Conservation (phyloP, 2,797 vertebrate species). For the Clarias fuscus region DNA sequence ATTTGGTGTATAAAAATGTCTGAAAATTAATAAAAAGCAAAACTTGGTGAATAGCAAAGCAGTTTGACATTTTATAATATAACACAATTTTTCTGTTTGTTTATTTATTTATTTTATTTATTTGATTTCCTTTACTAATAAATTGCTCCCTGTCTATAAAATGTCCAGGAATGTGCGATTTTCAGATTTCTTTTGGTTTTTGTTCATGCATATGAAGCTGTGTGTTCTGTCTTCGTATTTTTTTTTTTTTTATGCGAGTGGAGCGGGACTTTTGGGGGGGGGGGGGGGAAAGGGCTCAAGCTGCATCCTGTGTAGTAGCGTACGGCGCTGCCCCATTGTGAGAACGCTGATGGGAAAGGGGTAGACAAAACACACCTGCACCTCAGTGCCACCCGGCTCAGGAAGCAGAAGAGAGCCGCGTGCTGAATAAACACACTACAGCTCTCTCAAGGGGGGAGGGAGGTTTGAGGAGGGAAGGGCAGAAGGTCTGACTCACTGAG, state of each 20-base stretch:
- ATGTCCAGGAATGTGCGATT: not conserved
- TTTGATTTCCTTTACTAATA: not conserved
- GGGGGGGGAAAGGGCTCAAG: slow-evolving; percentile 73
- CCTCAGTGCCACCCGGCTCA: slow-evolving; percentile 81
- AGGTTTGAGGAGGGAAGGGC: slow-evolving; percentile 77
- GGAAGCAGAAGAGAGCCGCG: slow-evolving; percentile 87
- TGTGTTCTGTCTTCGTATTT: slow-evolving; percentile 36
- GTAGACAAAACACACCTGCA: slow-evolving; percentile 92
- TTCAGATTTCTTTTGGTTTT: too few species aligned
- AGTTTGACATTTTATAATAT: not conserved
- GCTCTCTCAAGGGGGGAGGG: slow-evolving; percentile 61
- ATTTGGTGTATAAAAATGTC: too few species aligned
- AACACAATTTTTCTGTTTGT: not conserved
- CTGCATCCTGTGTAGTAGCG: slow-evolving; percentile 85
- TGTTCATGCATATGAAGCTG: not conserved
- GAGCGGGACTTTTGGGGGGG: slow-evolving; percentile 74
- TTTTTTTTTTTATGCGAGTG: slow-evolving; percentile 59
- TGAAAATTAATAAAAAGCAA: not conserved
- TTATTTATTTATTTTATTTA: not conserved
- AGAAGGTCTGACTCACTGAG: slow-evolving; percentile 76
- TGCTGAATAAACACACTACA: slow-evolving; percentile 85
- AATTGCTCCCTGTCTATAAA: not conserved
- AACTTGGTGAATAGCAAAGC: too few species aligned
- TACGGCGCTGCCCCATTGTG: slow-evolving; percentile 80
- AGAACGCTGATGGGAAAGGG: slow-evolving; percentile 80